phyloP scores from a whole-genome alignment of 2,113 vertebrate species.

The Rhinoderma darwinii region DNA sequence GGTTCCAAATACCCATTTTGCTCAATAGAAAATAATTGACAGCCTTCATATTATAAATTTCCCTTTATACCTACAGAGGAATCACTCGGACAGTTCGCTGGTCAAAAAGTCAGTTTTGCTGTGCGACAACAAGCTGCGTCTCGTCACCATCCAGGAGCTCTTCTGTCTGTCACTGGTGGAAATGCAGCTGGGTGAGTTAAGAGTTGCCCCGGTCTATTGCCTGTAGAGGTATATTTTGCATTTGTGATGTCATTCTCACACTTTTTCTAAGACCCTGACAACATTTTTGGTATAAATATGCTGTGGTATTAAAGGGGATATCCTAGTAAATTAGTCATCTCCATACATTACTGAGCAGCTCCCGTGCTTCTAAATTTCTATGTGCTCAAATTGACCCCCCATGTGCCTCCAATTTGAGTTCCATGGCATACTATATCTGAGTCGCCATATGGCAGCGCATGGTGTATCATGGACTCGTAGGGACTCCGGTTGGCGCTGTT shows the following conservation, averaged over 20 bases:
- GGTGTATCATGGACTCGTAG: background rate
- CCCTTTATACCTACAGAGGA: background rate
- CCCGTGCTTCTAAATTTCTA: too few species aligned
- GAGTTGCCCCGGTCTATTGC: background rate
- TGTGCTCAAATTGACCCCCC: too few species aligned
- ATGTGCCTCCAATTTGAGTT: background rate
- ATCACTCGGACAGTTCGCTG: constrained; percentile 61
- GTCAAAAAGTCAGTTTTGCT: constrained; percentile 85
- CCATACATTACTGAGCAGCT: too few species aligned
- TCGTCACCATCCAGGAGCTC: constrained; percentile 80
- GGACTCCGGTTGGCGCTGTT: too few species aligned
- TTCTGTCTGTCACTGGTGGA: constrained; percentile 86
- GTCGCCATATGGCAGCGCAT: background rate
- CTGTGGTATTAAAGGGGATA: too few species aligned
- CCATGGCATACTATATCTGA: background rate
- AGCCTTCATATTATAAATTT: background rate
- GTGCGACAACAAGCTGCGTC: constrained; percentile 85
- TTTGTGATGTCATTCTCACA: too few species aligned
- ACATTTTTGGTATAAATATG: too few species aligned
- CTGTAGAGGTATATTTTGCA: background rate
- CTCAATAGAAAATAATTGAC: too few species aligned
- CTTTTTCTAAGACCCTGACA: too few species aligned
- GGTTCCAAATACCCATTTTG: too few species aligned
- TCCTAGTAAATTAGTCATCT: too few species aligned
- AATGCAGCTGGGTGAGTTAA: constrained; percentile 87